Evolutionary conservation across 1,140 invertebrate species (phyloP), one percentile per base, ranked within the genome.

Genomic region (Lutraria rhynchaena): DNA sequence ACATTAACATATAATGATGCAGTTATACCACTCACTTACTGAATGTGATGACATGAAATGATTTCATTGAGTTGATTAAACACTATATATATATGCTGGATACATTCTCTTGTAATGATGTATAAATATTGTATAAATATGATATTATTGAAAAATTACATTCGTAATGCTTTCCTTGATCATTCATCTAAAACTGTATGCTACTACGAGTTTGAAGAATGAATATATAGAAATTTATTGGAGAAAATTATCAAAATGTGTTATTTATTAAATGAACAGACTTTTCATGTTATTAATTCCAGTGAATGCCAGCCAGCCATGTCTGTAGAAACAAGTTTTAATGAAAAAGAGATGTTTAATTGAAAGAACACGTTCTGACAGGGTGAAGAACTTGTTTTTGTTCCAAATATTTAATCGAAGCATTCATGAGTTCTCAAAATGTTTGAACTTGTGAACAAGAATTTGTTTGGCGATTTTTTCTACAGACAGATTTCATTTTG

Each of bases 311-410:
- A 67, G 27, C 29, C 35, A 63, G 35, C 33, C 60, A 63, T 63
- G 60, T 63, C 35, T 67, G 58, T n/a, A 61, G 58, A 61, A 61
- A 61, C 58, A 5, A 55, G 19, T 46, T 67, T 49, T 67, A 67
- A 67, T 67, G 63, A 49, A 67, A 67, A 46, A 31, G 63, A 51
- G 44, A 22, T 67, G 63, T 24, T 67, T 67, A 24, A 65, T 67
- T 49, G 29, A 46, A 49, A 17, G 63, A 67, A 67, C 63, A 49
- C 41, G 63, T 67, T 67, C 24, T 3, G 41, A 31, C 29, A 27
- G 22, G 63, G 63, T 49, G 7, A 27, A 19, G 37, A 67, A 31
- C 11, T 67, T 67, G 63, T 46, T 46, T 41, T 31, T 29, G 24
- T 67, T 67, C 63, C 63, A 67, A 67, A 51, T 51, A 46, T 49